A percentile compares a stretch with the other conserved stretches of the same genome.
These are phyloP conservation scores for Isotomurus palustris DNA, from an alignment of 2,888 invertebrate species.

Conservation along the genomic window DNA sequence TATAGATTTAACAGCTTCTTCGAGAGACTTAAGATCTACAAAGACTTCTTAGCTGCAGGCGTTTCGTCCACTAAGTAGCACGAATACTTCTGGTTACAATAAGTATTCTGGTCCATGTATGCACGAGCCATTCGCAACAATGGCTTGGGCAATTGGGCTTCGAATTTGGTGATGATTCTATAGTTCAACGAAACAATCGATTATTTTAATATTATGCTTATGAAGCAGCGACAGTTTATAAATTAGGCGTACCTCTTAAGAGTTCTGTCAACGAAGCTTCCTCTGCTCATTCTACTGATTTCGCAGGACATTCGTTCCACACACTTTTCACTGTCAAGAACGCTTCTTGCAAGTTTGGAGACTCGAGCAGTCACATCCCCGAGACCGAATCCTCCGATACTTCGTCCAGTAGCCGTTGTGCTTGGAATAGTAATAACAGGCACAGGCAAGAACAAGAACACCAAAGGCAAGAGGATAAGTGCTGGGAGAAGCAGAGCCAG, in stretches of 20 bases:
- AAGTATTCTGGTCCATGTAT: slow-evolving; percentile 17
- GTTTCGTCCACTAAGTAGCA: slow-evolving; percentile 24
- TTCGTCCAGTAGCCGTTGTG: slow-evolving; percentile 16
- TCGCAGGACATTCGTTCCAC: slow-evolving; percentile 42
- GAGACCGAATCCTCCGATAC: slow-evolving; percentile 16
- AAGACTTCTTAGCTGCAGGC: slow-evolving; percentile 5
- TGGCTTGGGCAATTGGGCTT: slow-evolving; percentile 18
- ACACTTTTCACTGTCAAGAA: slow-evolving; percentile 40
- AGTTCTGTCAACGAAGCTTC: slow-evolving; percentile 36
- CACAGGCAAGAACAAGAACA: slow-evolving; percentile 39
- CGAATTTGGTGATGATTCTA: slow-evolving; percentile 19
- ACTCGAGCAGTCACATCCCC: slow-evolving; percentile 32
- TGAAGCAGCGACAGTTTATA: not conserved
- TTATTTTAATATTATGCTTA: not conserved
- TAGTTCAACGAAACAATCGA: not conserved
- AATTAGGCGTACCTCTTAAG: slow-evolving; percentile 28
- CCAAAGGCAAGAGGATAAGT: slow-evolving; percentile 34
- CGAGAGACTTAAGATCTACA: too few species aligned
- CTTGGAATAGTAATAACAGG: slow-evolving; percentile 36
- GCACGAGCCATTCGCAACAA: slow-evolving; percentile 17
- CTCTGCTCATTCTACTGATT: slow-evolving; percentile 34
- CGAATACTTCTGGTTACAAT: slow-evolving; percentile 19
- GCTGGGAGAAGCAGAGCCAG: slow-evolving; percentile 32
- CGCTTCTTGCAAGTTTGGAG: slow-evolving; percentile 26
- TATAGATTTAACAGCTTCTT: not conserved